Evolutionary conservation across 2,113 vertebrate genomes (phyloP), one percentile per base, ranked within the genome.

Genomic region (Acrocephalus kingi): DNA sequence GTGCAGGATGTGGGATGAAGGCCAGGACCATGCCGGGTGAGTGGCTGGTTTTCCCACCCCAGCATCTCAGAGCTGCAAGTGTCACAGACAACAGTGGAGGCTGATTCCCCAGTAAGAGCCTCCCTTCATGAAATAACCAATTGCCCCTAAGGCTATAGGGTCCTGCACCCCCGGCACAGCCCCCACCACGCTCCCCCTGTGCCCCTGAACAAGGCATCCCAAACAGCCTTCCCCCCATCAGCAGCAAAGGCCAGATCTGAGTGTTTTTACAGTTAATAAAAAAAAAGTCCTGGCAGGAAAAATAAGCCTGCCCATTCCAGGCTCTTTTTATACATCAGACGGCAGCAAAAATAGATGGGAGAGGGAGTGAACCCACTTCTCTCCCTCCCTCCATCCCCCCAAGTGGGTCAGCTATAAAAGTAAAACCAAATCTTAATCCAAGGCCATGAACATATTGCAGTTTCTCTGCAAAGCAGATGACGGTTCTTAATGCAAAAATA

Each of bases 401-500:
- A 97, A 96, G 92, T 96, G 94, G 96, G 96, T 96, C 96, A 96
- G 92, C 89, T 96, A 97, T 96, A 96, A 96, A 93, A 97, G 90
- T 93, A 95, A 96, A 95, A 91, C 92, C 96, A 94, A 97, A 93
- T 97, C 95, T 96, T 97, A 96, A 96, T 96, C 93, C 95, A 96
- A 96, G 91, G 92, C 95, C 93, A 96, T 92, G 95, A 96, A 94
- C 92, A 97, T 90, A 95, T 92, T 95, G 96, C 93, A 96, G 96
- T 91, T 96, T 96, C 95, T 94, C 95, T 97, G 93, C 89, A 95
- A 97, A 97, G 94, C 96, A 94, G 97, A 97, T 96, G 94, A 97
- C 85, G 82, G 88, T 67, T 95, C 94, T 95, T 96, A 97, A 96
- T 91, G 96, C 96, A 96, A 95, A 94, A 96, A 97, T 91, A 92